A percentile compares a stretch with the other conserved stretches of the same genome.
phyloP scores from a whole-genome alignment of 2,113 vertebrate species.

The Pristiophorus japonicus region DNA sequence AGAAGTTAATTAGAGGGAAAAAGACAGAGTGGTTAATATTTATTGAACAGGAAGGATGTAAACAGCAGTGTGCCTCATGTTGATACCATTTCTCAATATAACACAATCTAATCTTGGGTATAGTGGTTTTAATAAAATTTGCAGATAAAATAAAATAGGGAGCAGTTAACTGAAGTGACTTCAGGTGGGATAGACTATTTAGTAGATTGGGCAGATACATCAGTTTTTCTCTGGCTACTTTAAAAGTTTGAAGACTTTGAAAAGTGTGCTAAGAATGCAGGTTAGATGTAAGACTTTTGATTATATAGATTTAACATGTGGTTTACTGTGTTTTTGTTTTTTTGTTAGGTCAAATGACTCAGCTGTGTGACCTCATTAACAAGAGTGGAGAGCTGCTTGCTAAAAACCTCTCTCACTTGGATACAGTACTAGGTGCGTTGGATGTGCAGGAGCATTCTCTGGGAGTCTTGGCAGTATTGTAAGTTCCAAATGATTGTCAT shows the following conservation, averaged over 20 bases:
- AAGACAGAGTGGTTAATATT: background rate
- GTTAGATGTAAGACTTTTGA: background rate
- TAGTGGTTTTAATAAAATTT: background rate
- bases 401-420: conserved; percentile 95
- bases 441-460: conserved; percentile 96
- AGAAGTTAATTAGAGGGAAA: background rate
- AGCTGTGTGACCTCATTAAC: conserved; percentile 97
- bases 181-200: background rate
- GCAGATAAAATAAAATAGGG: background rate
- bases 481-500: conserved; percentile 53
- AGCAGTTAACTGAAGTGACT: background rate
- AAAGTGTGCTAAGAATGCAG: background rate
- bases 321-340: background rate
- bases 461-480: conserved; percentile 94
- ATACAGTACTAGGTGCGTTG: conserved; percentile 93
- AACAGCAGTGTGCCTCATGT: no score
- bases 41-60: background rate
- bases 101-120: no score
- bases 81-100: background rate
- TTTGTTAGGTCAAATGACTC: conserved; percentile 94
- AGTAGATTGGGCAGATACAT: no score
- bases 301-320: background rate
- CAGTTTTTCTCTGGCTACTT: background rate
- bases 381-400: conserved; percentile 97
- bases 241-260: background rate